These are phyloP conservation scores for Romanogobio albipinnatus DNA, from an alignment of 2,113 vertebrate species.

Conservation along the genomic window DNA sequence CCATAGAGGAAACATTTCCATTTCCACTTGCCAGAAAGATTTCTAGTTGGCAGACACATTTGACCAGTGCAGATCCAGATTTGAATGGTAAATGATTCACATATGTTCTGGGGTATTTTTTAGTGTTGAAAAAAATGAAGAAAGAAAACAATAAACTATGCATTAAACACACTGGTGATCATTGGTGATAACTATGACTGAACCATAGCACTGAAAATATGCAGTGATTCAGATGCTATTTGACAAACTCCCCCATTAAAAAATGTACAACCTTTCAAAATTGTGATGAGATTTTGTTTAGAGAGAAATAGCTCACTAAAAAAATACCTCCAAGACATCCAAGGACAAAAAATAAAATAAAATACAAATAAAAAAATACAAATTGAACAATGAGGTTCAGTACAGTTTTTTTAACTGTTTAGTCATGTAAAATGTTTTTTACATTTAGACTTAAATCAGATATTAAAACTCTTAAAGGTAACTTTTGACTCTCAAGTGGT, in stretches of 20 bases:
- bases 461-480: no score
- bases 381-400: no score
- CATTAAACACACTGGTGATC: not conserved
- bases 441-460: no score
- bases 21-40: not conserved
- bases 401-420: no score
- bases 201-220: not conserved
- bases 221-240: not conserved
- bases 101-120: not conserved
- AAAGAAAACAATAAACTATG: not conserved
- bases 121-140: not conserved
- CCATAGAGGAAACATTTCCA: not conserved
- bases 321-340: not conserved
- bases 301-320: not conserved
- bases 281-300: not conserved
- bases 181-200: not conserved
- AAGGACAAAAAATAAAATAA: not conserved
- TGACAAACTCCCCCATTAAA: not conserved
- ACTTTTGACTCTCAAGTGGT: no score
- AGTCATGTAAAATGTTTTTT: no score
- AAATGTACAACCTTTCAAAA: not conserved
- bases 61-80: not conserved
- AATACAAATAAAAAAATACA: not conserved
- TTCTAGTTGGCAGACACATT: not conserved
- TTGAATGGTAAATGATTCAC: slow-evolving; percentile 28